Percentiles rank a stretch among this genome's conserved stretches.
Evolutionary conservation across 2,797 vertebrate species (phyloP).

Genomic region (Diceros bicornis): DNA sequence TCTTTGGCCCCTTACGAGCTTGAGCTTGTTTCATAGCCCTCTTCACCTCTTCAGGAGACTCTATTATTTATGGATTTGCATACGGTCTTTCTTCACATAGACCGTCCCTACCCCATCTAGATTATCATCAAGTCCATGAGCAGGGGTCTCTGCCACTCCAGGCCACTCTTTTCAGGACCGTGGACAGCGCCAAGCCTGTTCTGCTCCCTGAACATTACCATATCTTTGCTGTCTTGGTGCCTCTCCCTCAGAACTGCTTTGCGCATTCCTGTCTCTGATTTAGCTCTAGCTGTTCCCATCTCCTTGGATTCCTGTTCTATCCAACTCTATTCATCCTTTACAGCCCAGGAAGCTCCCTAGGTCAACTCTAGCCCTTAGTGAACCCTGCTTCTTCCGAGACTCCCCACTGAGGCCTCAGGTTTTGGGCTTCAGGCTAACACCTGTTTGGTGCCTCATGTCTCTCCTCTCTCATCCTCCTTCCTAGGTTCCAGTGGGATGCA

Average conservation of each 20-base stretch:
- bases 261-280: neutral
- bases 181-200: neutral
- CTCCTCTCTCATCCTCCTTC: neutral
- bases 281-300: neutral
- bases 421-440: neutral
- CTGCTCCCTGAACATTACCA: rapidly evolving
- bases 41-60: neutral
- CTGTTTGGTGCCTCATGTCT: rapidly evolving
- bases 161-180: neutral
- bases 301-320: neutral
- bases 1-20: neutral
- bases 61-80: neutral
- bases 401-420: neutral
- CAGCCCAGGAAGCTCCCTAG: neutral
- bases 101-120: neutral
- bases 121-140: neutral
- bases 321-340: neutral
- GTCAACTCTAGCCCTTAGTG: neutral
- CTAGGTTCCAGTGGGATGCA: neutral
- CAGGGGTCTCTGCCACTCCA: neutral
- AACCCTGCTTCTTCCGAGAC: neutral
- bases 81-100: neutral
- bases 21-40: rapidly evolving
- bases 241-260: rapidly evolving
- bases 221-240: neutral